Evolutionary conservation across 2,888 invertebrate genomes (phyloP), one percentile per base, ranked within the genome.

Genomic region (Dryadula phaetusa): DNA sequence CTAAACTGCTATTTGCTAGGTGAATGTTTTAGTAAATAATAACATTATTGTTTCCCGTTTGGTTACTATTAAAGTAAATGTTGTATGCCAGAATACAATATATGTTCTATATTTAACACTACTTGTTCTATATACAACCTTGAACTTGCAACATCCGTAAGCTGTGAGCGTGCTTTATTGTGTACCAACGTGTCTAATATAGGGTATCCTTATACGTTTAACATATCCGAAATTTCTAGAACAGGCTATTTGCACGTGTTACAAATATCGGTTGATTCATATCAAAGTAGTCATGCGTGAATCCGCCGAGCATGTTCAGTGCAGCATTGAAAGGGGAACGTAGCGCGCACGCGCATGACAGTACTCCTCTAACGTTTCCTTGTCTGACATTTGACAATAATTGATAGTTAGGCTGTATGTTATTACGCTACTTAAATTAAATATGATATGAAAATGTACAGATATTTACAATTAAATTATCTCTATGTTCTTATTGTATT

Each of bases 321-420:
- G 75, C 70, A 71, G 73, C 79, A 79, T 79, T 75, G 77, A 82
- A 88, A 82, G 82, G 84, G 79, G 88, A 84, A 73, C 82, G 80
- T 67, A 72, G 77, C 75, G 75, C 72, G 73, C 69, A 77, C 76
- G 75, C 76, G 72, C 70, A 68, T 70, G 67, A 70, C 58, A 42
- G 34, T 61, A 12, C 4, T 44, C 58, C 42, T 60, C 56, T 67
- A 63, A 46, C 14, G 7, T 34, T 66, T 54, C 16, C 60, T 44
- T 34, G 63, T 56, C 34, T 34, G 18, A 44, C 54, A 64, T 64
- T 64, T 16, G 5, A 64, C 34, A 34, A 53, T 16, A n/a, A 14
- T 5, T 7, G 10, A 32, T 34, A 34, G 20, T 32, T 52, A 16
- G 8, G 25, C n/a, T 28, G 1, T 49, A n/a, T 47, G 6, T 46